Evolutionary conservation across 2,888 invertebrate species (phyloP).

Genomic region (Mythimna impura): DNA sequence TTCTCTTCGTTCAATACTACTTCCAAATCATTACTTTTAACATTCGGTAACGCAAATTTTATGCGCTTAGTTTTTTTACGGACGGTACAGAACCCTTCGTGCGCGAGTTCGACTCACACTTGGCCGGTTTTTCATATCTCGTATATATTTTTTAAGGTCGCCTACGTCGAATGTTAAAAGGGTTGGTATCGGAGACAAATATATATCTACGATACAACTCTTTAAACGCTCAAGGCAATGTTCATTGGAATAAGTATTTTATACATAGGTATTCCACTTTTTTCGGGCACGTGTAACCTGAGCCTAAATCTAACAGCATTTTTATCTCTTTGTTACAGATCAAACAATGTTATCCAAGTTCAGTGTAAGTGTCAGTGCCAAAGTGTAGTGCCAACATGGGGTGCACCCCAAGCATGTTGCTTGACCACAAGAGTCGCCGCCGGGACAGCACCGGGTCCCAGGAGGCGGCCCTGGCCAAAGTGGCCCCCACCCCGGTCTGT

Average conservation of each 20-base stretch:
- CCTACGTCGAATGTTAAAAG: too few species aligned
- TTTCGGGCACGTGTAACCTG: background rate
- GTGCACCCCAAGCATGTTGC: conserved; percentile 92
- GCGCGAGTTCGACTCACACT: too few species aligned
- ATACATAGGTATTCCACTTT: background rate
- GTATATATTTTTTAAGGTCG: background rate
- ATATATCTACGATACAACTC: background rate
- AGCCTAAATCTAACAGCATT: background rate
- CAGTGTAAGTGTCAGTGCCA: conserved; percentile 82
- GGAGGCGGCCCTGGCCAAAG: conserved; percentile 86
- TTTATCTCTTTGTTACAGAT: conserved; percentile 78
- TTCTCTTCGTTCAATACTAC: too few species aligned
- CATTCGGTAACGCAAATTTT: too few species aligned
- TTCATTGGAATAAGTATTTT: background rate
- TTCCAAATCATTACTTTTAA: too few species aligned
- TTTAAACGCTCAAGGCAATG: conserved; percentile 11
- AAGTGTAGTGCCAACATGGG: conserved; percentile 90
- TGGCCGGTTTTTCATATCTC: background rate
- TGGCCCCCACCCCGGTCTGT: conserved; percentile 84
- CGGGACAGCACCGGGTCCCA: conserved; percentile 90
- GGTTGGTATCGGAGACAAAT: conserved; percentile 1
- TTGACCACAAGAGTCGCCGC: conserved; percentile 91
- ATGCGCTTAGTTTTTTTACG: too few species aligned
- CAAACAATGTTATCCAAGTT: conserved; percentile 72
- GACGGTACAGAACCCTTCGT: too few species aligned